Evolutionary conservation across 2,888 invertebrate species (phyloP).

Genomic region (Eueremaeus valkanovi): DNA sequence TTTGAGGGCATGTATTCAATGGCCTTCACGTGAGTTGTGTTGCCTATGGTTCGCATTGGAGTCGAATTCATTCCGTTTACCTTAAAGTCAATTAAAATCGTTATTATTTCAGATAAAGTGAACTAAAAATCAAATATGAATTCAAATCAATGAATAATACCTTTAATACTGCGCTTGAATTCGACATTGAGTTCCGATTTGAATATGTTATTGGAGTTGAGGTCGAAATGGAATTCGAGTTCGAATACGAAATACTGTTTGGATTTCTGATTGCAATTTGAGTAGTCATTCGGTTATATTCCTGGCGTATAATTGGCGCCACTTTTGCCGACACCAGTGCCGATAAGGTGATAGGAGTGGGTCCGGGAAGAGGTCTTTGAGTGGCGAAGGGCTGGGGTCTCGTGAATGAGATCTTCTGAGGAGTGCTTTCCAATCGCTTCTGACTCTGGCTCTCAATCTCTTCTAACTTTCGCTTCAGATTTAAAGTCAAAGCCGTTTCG

Average conservation of each 20-base stretch:
- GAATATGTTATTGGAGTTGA: no score
- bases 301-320: neutral
- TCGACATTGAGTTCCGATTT: no score
- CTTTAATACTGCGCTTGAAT: no score
- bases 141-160: neutral
- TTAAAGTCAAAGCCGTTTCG: neutral
- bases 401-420: no score
- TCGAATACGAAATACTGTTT: no score
- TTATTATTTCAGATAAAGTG: neutral
- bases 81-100: no score
- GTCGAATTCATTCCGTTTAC: neutral
- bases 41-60: neutral
- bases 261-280: no score
- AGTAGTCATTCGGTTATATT: no score
- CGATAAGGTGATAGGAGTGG: no score
- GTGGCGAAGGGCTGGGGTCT: neutral
- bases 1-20: neutral
- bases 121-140: neutral
- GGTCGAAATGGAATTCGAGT: no score
- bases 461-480: constrained; percentile 21
- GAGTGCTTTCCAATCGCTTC: neutral
- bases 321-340: neutral
- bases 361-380: neutral
- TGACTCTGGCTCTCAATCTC: neutral
- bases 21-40: neutral